Evolutionary conservation across 1,140 invertebrate species (phyloP).

Genomic region (Aporrectodea caliginosa): DNA sequence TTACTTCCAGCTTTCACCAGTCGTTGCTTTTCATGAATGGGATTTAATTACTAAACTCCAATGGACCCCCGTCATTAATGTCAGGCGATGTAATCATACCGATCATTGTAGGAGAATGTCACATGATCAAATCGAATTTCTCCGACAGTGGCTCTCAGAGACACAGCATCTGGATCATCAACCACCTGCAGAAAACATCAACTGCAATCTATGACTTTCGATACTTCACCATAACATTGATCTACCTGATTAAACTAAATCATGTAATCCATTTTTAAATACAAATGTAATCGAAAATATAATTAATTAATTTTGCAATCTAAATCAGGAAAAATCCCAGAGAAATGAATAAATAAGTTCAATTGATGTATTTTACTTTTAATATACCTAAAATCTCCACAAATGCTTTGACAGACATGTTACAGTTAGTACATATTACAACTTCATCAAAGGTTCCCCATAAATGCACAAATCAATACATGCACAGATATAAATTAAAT

Average conservation of each 20-base stretch:
- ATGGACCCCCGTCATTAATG: no score
- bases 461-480: background rate
- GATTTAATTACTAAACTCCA: no score
- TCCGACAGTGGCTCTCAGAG: slow-evolving; percentile 69
- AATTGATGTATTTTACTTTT: background rate
- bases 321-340: background rate
- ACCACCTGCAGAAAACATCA: slow-evolving; percentile 47
- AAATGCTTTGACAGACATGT: no score
- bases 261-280: background rate
- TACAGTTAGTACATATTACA: background rate
- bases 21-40: no score
- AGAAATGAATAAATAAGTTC: background rate
- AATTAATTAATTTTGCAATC: background rate
- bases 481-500: background rate
- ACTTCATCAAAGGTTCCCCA: background rate
- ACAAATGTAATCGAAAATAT: background rate
- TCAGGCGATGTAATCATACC: slow-evolving; percentile 57
- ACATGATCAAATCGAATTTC: slow-evolving; percentile 85
- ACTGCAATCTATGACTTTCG: background rate
- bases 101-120: slow-evolving; percentile 78
- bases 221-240: background rate
- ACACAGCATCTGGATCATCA: slow-evolving; percentile 72
- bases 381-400: no score
- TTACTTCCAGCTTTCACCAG: no score
- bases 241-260: background rate